Conservation (phyloP, 2,888 invertebrate species). For the Ephialtes manifestator region DNA sequence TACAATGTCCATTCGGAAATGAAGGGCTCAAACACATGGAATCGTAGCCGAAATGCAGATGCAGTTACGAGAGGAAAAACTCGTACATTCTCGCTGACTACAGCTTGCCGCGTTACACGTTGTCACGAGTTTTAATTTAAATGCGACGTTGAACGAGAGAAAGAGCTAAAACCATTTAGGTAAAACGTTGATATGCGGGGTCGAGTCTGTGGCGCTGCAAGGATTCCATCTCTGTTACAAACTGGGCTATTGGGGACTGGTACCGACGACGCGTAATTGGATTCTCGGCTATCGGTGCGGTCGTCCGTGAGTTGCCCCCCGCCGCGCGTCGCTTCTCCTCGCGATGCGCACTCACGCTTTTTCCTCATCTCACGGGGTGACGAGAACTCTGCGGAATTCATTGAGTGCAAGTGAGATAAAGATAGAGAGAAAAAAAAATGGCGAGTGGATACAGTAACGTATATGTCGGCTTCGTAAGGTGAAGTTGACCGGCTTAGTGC, state of each 20-base stretch:
- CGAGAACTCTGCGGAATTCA: constrained; percentile 4
- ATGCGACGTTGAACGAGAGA: constrained; percentile 14
- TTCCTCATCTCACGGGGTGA: constrained; percentile 36
- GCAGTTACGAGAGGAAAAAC: background rate
- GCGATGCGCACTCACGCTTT: background rate
- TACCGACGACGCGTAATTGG: constrained; percentile 45
- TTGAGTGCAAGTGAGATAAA: constrained; percentile 14
- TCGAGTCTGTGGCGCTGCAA: background rate
- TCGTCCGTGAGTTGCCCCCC: constrained; percentile 11
- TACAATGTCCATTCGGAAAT: background rate
- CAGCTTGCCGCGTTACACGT: constrained; percentile 15
- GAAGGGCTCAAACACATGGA: background rate
- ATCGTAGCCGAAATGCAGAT: background rate
- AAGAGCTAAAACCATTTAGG: background rate
- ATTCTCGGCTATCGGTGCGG: constrained; percentile 44
- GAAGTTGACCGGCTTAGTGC: constrained; percentile 18
- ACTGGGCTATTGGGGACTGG: constrained; percentile 22
- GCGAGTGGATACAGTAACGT: constrained; percentile 8
- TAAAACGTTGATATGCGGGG: constrained; percentile 1
- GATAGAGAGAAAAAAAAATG: constrained; percentile 8
- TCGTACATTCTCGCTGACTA: constrained; percentile 21
- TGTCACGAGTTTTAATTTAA: constrained; percentile 36
- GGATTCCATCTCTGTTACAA: constrained; percentile 41
- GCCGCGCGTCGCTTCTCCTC: background rate
- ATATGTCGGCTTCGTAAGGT: background rate